These are phyloP conservation scores for Flexamia atlantica DNA, from an alignment of 2,888 invertebrate genomes.

Conservation along the genomic window DNA sequence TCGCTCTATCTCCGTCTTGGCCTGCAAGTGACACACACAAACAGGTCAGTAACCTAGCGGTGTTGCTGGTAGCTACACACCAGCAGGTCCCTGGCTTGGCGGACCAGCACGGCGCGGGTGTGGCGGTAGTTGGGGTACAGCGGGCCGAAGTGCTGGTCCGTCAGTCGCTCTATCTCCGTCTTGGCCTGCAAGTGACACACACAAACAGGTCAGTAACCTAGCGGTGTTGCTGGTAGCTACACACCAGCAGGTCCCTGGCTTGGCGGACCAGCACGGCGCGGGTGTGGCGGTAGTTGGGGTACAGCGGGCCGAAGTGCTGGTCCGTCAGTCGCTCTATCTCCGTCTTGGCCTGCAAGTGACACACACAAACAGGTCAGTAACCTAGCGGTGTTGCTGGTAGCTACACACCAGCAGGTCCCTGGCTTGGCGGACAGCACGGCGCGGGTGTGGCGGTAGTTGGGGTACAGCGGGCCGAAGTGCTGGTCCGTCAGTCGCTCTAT, in stretches of 20 bases:
- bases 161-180: constrained; percentile 73
- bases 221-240: constrained; percentile 81
- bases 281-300: constrained; percentile 79
- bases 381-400: constrained; percentile 81
- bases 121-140: constrained; percentile 81
- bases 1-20: constrained; percentile 67
- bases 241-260: constrained; percentile 83
- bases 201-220: too few relatives aligned
- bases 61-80: constrained; percentile 82
- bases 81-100: constrained; percentile 83
- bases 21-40: constrained; percentile 34
- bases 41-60: constrained; percentile 79
- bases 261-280: constrained; percentile 81
- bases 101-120: constrained; percentile 79
- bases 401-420: constrained; percentile 82
- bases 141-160: constrained; percentile 81
- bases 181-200: constrained; percentile 65
- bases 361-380: neutral
- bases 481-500: constrained; percentile 77
- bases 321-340: constrained; percentile 76
- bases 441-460: constrained; percentile 79
- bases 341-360: constrained; percentile 63
- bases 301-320: constrained; percentile 80
- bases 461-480: constrained; percentile 81
- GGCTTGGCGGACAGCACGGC: constrained; percentile 83